Evolutionary conservation across 2,888 invertebrate species (phyloP), one percentile per base, ranked within the genome.

Genomic region (Candidula unifasciata): DNA sequence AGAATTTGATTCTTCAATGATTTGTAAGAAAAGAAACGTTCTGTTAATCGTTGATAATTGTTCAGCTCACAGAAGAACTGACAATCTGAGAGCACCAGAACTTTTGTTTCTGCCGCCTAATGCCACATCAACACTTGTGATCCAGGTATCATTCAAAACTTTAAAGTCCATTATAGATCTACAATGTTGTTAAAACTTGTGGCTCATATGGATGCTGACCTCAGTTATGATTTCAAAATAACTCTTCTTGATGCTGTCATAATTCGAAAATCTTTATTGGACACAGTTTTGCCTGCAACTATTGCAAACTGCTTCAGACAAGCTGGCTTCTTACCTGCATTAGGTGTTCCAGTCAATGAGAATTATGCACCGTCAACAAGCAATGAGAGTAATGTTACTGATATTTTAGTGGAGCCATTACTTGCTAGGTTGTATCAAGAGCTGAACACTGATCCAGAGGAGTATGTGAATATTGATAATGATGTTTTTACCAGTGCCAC

Each of bases 81-180:
- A 69, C 69, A 68, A 52, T 52, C 27, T 80, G 80, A 80, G 35
- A 24, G 35, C 54, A 68, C 66, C 52, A 33, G 35, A 79, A 44
- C 44, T 79, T 64, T 33, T 79, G n/a, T 66, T 66, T 64, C 30
- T 79, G 37, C 66, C 79, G 66, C 79, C 79, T 8, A 79, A 79
- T 52, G 64, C 66, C 21, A 79, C 79, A 35, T 66, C 79, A 64
- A 64, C 33, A 21, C 33, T 30, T 66, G 66, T 64, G 79, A 79
- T 64, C 66, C n/a, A 44, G 78, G 64, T 35, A 66, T 78, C 64
- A 64, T 78, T 78, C 69, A 57, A 54, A 68, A 68, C 30, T 16
- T 68, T 30, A 68, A 68, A 10, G 21, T 33, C 10, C 33, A 30
- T 68, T 68, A 68, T 33, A 68, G 68, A 44, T 44, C 44, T 13